phyloP scores from a whole-genome alignment of 2,888 invertebrate species.

The Lochmaea capreae region DNA sequence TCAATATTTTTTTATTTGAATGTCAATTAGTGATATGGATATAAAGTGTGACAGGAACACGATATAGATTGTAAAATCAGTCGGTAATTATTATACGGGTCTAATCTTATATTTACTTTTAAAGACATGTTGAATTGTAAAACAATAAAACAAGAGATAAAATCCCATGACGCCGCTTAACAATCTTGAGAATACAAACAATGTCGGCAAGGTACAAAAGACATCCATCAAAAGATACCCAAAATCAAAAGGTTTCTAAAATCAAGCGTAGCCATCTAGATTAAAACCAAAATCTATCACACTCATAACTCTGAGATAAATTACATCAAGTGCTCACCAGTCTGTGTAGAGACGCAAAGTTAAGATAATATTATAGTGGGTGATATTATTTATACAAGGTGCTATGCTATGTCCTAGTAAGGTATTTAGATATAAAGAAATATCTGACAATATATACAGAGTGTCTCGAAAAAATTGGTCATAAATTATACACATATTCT shows the following conservation, averaged over 20 bases:
- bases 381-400: neutral
- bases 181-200: slow-evolving; percentile 49
- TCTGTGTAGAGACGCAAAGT: slow-evolving; percentile 24
- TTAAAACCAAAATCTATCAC: slow-evolving; percentile 55
- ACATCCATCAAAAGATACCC: slow-evolving; percentile 31
- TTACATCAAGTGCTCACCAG: slow-evolving; percentile 44
- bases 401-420: no score
- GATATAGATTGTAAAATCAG: slow-evolving; percentile 19
- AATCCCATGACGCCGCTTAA: slow-evolving; percentile 43
- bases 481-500: no score
- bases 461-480: no score
- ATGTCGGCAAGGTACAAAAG: slow-evolving; percentile 46
- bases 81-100: slow-evolving; percentile 27
- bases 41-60: slow-evolving; percentile 20
- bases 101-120: slow-evolving; percentile 35
- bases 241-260: slow-evolving; percentile 40
- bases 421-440: no score
- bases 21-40: slow-evolving; percentile 9
- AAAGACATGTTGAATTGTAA: slow-evolving; percentile 47
- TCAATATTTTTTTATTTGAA: neutral
- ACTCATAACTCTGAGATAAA: slow-evolving; percentile 55
- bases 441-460: no score
- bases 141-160: slow-evolving; percentile 48
- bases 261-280: slow-evolving; percentile 46
- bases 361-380: slow-evolving; percentile 7